Conservation (phyloP, 2,113 vertebrate genomes). For the Calonectris borealis region DNA sequence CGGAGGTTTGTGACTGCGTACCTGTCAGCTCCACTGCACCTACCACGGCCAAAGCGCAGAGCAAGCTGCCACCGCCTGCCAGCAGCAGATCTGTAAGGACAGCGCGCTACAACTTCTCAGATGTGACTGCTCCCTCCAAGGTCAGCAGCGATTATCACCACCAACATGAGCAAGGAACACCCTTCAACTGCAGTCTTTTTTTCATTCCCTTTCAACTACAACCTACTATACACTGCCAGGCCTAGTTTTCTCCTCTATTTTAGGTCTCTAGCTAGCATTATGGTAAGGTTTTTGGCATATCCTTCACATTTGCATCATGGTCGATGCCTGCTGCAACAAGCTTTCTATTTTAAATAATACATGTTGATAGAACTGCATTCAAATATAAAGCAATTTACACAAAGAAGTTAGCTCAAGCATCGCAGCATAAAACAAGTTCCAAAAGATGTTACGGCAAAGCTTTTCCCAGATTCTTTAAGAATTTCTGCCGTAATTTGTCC, state of each 20-base stretch:
- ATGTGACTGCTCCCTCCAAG: fast-evolving
- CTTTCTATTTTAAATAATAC: background rate
- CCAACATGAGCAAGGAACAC: background rate
- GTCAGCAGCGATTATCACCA: background rate
- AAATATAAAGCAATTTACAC: background rate
- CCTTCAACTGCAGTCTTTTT: too few relatives aligned
- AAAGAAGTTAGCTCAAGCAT: background rate
- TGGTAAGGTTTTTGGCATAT: background rate
- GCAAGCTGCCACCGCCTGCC: background rate
- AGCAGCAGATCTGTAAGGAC: background rate
- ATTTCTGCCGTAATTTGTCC: background rate
- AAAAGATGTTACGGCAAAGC: background rate
- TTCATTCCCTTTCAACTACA: background rate
- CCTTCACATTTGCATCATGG: background rate
- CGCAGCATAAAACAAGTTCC: background rate
- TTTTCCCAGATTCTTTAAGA: background rate
- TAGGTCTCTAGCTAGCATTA: background rate
- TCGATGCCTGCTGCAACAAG: background rate
- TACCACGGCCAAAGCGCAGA: fast-evolving
- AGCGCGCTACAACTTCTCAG: background rate
- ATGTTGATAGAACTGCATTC: background rate
- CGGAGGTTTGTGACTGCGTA: fast-evolving
- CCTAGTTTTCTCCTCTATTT: background rate
- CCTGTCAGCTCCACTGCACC: background rate
- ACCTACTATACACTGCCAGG: background rate